These are phyloP conservation scores for Exocentrus adspersus DNA, from an alignment of 2,888 invertebrate genomes.

Conservation along the genomic window DNA sequence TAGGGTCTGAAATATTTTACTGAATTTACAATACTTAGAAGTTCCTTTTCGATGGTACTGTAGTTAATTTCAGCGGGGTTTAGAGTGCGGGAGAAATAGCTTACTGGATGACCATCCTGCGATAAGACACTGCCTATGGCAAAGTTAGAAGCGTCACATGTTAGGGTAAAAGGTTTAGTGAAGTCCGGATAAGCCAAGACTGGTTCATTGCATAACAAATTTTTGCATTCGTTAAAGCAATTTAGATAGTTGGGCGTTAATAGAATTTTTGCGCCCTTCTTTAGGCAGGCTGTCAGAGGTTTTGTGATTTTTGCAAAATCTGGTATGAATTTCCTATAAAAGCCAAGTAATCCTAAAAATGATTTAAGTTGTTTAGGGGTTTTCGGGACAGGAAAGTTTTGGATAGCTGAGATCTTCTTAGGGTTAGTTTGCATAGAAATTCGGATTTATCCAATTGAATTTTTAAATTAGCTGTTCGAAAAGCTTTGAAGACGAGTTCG, in stretches of 20 bases:
- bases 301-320: constrained; percentile 29
- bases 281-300: constrained; percentile 33
- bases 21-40: constrained; percentile 39
- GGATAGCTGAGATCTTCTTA: constrained; percentile 11
- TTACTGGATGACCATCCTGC: constrained; percentile 44
- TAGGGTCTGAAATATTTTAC: constrained; percentile 31
- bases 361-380: constrained; percentile 22
- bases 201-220: constrained; percentile 25
- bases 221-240: constrained; percentile 28
- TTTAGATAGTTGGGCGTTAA: constrained; percentile 14
- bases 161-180: constrained; percentile 36
- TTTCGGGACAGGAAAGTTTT: constrained; percentile 22
- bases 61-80: constrained; percentile 20
- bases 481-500: constrained; percentile 27
- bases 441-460: constrained; percentile 34
- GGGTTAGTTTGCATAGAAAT: constrained; percentile 25
- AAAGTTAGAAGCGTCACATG: constrained; percentile 44
- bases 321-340: constrained; percentile 31
- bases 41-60: constrained; percentile 45
- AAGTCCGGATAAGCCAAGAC: constrained; percentile 43
- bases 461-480: constrained; percentile 32
- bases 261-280: constrained; percentile 25
- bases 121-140: constrained; percentile 43
- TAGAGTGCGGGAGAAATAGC: constrained; percentile 42
- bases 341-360: constrained; percentile 25